Percentiles rank a stretch among this genome's conserved stretches.
phyloP scores from a whole-genome alignment of 1,140 invertebrate species.

The Drosophila neocordata region DNA sequence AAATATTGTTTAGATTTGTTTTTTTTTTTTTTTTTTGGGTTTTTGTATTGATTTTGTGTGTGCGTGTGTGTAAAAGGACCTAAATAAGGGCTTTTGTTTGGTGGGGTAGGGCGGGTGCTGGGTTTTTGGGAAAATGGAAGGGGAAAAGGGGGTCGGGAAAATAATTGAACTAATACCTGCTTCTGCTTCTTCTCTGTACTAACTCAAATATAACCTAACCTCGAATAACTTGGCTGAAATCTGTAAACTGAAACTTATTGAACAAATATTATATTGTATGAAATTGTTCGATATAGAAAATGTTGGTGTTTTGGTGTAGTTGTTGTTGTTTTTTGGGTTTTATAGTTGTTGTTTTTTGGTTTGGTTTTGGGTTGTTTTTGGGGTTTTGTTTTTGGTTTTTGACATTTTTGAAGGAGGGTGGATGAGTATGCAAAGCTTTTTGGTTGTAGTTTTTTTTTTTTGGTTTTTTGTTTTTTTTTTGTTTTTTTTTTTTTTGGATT shows the following conservation, averaged over 20 bases:
- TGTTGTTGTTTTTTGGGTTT: constrained; percentile 28
- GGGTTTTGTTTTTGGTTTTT: constrained; percentile 33
- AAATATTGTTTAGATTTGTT: constrained; percentile 45
- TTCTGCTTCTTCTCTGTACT: constrained; percentile 4
- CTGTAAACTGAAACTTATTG: constrained; percentile 43
- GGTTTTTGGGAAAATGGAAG: too few species aligned
- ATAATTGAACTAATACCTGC: not conserved
- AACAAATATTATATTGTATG: constrained; percentile 11
- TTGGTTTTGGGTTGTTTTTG: constrained; percentile 14
- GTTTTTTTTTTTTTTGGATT: constrained; percentile 63
- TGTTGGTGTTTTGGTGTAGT: constrained; percentile 56
- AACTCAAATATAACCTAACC: constrained; percentile 10
- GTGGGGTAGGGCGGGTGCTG: too few species aligned
- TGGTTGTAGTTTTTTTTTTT: constrained; percentile 29
- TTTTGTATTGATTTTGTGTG: constrained; percentile 9
- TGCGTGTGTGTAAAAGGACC: constrained; percentile 29
- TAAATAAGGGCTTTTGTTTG: too few species aligned
- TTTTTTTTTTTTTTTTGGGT: constrained; percentile 38
- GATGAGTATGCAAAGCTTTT: constrained; percentile 81
- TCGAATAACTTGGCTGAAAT: constrained; percentile 37
- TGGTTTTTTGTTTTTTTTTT: constrained; percentile 59
- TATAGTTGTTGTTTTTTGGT: constrained; percentile 14
- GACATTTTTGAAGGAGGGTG: constrained; percentile 44
- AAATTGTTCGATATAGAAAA: constrained; percentile 31
- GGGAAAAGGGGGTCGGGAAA: not conserved